Base-by-base conservation (phyloP, 2,797 vertebrate species). In the Myiothlypis chrysogaster region DNA sequence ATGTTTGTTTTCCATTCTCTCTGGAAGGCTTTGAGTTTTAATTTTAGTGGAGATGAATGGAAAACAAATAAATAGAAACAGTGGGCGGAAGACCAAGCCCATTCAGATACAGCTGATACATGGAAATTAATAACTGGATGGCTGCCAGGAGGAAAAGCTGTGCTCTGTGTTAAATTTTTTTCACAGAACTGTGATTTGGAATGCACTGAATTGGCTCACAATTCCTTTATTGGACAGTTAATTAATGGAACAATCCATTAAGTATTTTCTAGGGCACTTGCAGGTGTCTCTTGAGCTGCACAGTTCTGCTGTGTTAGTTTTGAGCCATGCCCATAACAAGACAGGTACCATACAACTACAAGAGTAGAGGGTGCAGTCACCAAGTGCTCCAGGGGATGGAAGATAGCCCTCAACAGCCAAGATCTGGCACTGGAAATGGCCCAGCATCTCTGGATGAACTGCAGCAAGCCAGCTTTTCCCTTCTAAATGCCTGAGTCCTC, bases 51-150 rank as follows among this genome's bases (percentile, higher is more conserved):
- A 72, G 50, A 88, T 83, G 59, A 95, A 94, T 83, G 66, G 83
- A 93, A 96, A 95, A 95, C 89, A 96, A 95, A 94, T 94, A 93
- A 93, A 92, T 72, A 87, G 86, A 84, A 93, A 85, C 88, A 91
- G 73, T 37, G 76, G 82, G 90, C 10, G 17, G 91, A 87, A 85
- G 79, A 69, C 91, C 89, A 96, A 91, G 47, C 89, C 82, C 30
- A 14, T 93, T 95, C 75, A 68, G 81, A 87, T 60, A 83, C 63
- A 94, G 83, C 72, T 66, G 83, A 93, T 90, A 93, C 70, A 59
- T 37, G 84, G 86, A 71, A 87, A 92, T 89, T 92, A 93, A 94
- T 93, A 93, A 91, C 28, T 86, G 94, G 76, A 47, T 37, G 73
- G 44, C 83, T 90, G 83, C 91, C 93, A 91, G 44, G 86, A 80